These are phyloP conservation scores for Coryphaenoides rupestris DNA, from an alignment of 2,113 vertebrate species.

Conservation along the genomic window DNA sequence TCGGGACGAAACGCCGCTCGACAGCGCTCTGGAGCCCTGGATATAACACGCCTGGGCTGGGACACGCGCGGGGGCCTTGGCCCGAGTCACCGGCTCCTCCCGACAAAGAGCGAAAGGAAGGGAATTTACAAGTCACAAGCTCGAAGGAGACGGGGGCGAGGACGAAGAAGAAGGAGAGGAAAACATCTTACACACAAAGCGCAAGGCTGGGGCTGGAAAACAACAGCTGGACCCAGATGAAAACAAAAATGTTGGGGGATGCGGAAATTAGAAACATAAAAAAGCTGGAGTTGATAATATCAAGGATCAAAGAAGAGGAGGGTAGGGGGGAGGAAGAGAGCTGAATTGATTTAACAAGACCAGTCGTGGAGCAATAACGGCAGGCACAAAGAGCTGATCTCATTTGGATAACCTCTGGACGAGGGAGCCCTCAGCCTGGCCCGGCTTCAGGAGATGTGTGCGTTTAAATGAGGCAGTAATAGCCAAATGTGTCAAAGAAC, in stretches of 20 bases:
- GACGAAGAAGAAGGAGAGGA: too few relatives aligned
- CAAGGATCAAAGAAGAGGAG: slow-evolving; percentile 70
- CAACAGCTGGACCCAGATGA: slow-evolving; percentile 73
- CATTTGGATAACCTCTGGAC: slow-evolving; percentile 56
- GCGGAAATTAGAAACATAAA: slow-evolving; percentile 77
- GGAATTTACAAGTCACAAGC: slow-evolving; percentile 52
- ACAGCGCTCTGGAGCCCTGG: slow-evolving; percentile 10
- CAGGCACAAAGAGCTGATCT: slow-evolving; percentile 53
- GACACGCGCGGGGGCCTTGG: too few relatives aligned
- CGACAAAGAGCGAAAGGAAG: slow-evolving; percentile 44
- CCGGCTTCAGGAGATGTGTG: slow-evolving; percentile 17
- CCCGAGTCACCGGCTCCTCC: too few relatives aligned
- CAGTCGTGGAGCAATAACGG: slow-evolving; percentile 61
- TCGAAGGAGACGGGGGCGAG: too few relatives aligned
- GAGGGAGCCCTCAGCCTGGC: slow-evolving; percentile 17
- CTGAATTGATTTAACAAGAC: slow-evolving; percentile 59
- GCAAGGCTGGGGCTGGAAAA: slow-evolving; percentile 65
- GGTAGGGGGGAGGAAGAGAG: too few relatives aligned
- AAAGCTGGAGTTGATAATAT: slow-evolving; percentile 74
- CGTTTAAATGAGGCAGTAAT: slow-evolving; percentile 14
- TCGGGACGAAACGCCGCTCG: neutral
- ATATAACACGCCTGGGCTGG: slow-evolving; percentile 23
- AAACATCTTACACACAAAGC: slow-evolving; percentile 60
- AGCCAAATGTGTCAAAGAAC: slow-evolving; percentile 22
- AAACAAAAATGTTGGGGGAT: slow-evolving; percentile 64